Evolutionary conservation across 2,888 invertebrate genomes (phyloP).

Genomic region (Adelognathus sp.): DNA sequence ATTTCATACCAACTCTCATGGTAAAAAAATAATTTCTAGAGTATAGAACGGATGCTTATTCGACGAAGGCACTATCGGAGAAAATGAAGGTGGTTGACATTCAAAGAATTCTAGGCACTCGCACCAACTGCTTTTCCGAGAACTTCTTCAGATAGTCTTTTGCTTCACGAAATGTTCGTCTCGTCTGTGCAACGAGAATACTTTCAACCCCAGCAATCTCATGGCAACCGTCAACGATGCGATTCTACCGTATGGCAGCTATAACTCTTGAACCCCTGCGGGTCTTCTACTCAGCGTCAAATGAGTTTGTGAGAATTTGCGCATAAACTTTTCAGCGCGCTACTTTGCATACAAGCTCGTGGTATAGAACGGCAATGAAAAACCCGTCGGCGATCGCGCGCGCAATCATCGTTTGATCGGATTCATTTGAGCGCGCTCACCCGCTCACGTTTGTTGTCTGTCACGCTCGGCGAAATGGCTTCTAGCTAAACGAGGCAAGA

Average conservation of each 20-base stretch:
- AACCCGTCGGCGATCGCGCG: slow-evolving; percentile 48
- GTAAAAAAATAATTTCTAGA: too few species aligned
- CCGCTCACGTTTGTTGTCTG: slow-evolving; percentile 60
- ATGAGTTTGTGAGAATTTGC: not conserved
- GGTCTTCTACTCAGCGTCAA: not conserved
- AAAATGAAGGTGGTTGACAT: too few species aligned
- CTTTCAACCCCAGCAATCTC: not conserved
- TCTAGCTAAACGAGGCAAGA: slow-evolving; percentile 43
- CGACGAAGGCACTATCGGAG: too few species aligned
- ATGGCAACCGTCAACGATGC: not conserved
- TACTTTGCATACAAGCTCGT: not conserved
- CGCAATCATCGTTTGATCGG: slow-evolving; percentile 65
- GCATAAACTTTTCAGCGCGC: not conserved
- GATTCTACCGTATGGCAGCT: not conserved
- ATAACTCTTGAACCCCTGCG: not conserved
- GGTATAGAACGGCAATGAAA: slow-evolving; percentile 31
- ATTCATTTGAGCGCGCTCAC: slow-evolving; percentile 62
- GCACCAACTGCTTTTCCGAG: too few species aligned
- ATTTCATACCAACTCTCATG: too few species aligned
- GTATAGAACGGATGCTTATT: too few species aligned
- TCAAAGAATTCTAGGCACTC: too few species aligned
- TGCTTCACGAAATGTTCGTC: too few species aligned
- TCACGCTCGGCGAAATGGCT: slow-evolving; percentile 61
- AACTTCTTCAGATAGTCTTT: too few species aligned
- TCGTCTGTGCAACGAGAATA: too few species aligned